A percentile compares a stretch with the other conserved stretches of the same genome.
These are phyloP conservation scores for Montipora efflorescens DNA, from an alignment of 64 coral and sea anemone species.

Conservation along the genomic window DNA sequence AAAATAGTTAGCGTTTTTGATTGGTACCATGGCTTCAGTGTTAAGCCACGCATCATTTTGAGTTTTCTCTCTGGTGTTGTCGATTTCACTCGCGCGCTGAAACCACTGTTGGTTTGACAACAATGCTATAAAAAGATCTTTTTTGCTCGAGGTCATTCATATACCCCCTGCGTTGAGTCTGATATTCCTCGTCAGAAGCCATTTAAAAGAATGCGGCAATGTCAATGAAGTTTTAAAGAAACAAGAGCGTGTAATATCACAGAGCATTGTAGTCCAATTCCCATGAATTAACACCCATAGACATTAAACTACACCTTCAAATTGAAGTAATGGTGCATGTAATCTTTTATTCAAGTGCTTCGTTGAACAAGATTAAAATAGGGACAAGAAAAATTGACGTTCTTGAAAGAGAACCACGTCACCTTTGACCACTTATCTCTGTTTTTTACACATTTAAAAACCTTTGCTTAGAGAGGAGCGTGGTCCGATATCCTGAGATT, in stretches of 20 bases:
- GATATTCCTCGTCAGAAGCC: neutral
- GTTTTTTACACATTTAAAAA: too few relatives aligned
- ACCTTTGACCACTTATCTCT: too few relatives aligned
- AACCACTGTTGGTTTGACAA: constrained; percentile 32
- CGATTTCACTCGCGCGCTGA: constrained; percentile 9
- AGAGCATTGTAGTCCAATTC: neutral
- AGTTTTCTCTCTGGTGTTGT: neutral
- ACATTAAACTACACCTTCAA: neutral
- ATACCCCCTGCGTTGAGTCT: constrained; percentile 36
- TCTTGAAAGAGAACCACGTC: too few relatives aligned
- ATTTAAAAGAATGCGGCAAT: neutral
- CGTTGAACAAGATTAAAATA: too few relatives aligned
- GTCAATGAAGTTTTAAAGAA: neutral
- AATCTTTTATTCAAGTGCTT: neutral
- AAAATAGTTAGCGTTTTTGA: constrained; percentile 88
- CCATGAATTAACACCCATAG: neutral
- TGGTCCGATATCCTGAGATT: neutral
- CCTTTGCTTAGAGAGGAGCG: neutral
- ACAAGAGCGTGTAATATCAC: constrained; percentile 12
- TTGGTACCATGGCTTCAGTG: constrained; percentile 86
- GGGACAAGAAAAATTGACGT: neutral
- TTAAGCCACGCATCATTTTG: constrained; percentile 46
- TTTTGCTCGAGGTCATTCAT: constrained; percentile 32
- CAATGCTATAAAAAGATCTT: constrained; percentile 35
- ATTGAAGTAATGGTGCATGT: neutral